These are phyloP conservation scores for Salmo trutta DNA, from an alignment of 2,797 vertebrate species.

Conservation along the genomic window DNA sequence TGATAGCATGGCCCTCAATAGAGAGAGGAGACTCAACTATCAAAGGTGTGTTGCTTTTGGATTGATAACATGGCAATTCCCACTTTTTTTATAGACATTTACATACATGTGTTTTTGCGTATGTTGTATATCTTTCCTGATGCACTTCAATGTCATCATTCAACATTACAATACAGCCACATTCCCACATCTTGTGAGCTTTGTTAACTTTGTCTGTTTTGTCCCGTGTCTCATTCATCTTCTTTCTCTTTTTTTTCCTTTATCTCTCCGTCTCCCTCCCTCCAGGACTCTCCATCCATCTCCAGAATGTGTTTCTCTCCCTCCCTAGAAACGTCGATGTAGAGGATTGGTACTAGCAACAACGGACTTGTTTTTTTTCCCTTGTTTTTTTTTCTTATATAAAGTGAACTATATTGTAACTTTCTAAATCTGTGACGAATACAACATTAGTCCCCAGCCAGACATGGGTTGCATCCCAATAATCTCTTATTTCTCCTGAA, in stretches of 20 bases:
- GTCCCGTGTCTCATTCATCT: neutral
- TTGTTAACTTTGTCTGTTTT: neutral
- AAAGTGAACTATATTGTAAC: slow-evolving; percentile 15
- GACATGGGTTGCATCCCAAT: neutral
- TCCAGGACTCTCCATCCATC: slow-evolving; percentile 50
- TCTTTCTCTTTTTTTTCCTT: neutral
- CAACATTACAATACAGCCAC: no score
- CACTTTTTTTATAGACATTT: no score
- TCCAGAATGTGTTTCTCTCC: slow-evolving; percentile 55
- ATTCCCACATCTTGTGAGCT: neutral
- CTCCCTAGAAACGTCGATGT: slow-evolving; percentile 42
- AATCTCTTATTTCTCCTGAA: no score
- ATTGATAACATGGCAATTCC: no score
- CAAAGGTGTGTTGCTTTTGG: slow-evolving; percentile 41
- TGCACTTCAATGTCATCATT: no score
- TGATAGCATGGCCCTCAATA: slow-evolving; percentile 45
- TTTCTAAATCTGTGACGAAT: slow-evolving; percentile 42
- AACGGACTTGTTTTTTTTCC: neutral
- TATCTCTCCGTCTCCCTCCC: slow-evolving; percentile 3
- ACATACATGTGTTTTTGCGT: no score
- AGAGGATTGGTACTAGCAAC: neutral
- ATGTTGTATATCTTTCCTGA: no score
- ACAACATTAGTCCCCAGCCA: neutral
- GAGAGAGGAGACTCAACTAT: slow-evolving; percentile 41
- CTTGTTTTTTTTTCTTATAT: neutral